phyloP scores from a whole-genome alignment of 1,140 invertebrate species.

The Achroia grisella region DNA sequence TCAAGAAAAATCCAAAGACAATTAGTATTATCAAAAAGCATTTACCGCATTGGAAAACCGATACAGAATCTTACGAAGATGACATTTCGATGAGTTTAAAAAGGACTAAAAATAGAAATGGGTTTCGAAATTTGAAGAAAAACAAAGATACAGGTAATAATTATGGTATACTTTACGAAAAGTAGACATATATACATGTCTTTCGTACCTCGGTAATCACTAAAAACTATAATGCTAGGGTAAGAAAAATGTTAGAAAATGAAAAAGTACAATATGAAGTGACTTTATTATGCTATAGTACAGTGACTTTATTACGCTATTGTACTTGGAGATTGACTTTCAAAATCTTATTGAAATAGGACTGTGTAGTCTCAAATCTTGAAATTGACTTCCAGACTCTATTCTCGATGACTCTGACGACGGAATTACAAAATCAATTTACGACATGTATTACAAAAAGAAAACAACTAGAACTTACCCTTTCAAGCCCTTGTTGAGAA shows the following conservation, averaged over 20 bases:
- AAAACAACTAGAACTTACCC: slow-evolving; percentile 10
- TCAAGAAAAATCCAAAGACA: neutral
- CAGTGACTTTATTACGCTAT: too few relatives aligned
- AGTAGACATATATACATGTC: too few relatives aligned
- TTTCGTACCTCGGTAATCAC: too few relatives aligned
- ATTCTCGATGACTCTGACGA: slow-evolving; percentile 29
- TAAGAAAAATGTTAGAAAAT: too few relatives aligned
- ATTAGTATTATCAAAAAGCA: neutral
- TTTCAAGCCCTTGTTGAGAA: slow-evolving; percentile 19
- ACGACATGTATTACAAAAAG: slow-evolving; percentile 55
- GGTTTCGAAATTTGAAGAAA: slow-evolving; percentile 8
- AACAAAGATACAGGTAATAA: slow-evolving; percentile 7
- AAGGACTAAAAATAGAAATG: slow-evolving; percentile 16
- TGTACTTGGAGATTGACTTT: too few relatives aligned
- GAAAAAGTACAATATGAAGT: too few relatives aligned
- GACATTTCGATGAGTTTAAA: slow-evolving; percentile 23
- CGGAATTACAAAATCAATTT: slow-evolving; percentile 52
- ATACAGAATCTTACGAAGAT: slow-evolving; percentile 23
- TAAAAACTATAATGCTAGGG: too few relatives aligned
- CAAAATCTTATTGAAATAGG: too few relatives aligned
- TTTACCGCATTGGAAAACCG: too few relatives aligned
- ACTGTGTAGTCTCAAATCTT: neutral
- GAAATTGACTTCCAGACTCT: slow-evolving; percentile 12
- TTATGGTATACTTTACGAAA: too few relatives aligned
- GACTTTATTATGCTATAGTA: too few relatives aligned